Evolutionary conservation across 2,888 invertebrate species (phyloP).

Genomic region (Tenthredo mesomela): DNA sequence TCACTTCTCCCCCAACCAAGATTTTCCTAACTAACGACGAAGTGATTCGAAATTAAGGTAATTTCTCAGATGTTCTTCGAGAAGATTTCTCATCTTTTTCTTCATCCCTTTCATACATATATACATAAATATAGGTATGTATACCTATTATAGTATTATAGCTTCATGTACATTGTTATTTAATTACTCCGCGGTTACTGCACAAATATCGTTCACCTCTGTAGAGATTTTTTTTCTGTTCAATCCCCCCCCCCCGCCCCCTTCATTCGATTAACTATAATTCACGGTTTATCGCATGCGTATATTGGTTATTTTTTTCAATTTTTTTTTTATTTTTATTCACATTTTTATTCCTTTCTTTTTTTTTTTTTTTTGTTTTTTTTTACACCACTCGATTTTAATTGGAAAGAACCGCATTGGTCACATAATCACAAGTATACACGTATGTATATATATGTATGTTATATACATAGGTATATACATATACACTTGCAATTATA

Average conservation of each 20-base stretch:
- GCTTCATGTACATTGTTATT: not conserved
- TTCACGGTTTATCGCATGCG: not conserved
- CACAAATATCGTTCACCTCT: not conserved
- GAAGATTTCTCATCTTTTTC: slow-evolving; percentile 16
- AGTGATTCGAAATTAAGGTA: slow-evolving; percentile 39
- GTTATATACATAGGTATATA: too few species aligned
- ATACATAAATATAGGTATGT: too few species aligned
- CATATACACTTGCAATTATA: not conserved
- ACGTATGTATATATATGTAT: not conserved
- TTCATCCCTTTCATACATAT: not conserved
- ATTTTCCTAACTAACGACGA: too few species aligned
- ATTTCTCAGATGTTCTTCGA: not conserved
- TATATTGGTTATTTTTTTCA: not conserved
- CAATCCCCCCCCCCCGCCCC: too few species aligned
- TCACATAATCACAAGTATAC: slow-evolving; percentile 30
- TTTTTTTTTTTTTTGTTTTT: not conserved
- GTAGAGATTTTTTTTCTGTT: not conserved
- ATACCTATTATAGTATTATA: too few species aligned
- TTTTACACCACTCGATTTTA: slow-evolving; percentile 24
- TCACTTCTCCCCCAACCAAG: not conserved
- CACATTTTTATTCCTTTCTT: not conserved
- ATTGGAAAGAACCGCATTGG: slow-evolving; percentile 33
- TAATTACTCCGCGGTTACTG: not conserved
- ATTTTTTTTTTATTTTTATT: not conserved
- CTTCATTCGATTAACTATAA: not conserved